A percentile compares a stretch with the other conserved stretches of the same genome.
phyloP scores from a whole-genome alignment of 1,140 invertebrate genomes.

The Cydia amplana region DNA sequence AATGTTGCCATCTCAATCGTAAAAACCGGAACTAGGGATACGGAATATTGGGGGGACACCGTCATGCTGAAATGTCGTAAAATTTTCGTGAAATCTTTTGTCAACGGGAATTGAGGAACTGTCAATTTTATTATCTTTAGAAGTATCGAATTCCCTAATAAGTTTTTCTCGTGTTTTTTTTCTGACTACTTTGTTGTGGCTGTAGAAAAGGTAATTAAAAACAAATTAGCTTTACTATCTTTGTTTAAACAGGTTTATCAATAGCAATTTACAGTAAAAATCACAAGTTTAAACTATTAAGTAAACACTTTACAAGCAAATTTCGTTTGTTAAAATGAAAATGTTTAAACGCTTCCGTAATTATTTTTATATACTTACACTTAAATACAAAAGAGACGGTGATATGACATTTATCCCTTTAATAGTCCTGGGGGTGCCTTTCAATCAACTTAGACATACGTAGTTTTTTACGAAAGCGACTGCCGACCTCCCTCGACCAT shows the following conservation, averaged over 20 bases:
- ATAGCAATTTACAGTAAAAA: not conserved
- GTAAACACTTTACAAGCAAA: not conserved
- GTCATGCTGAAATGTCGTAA: not conserved
- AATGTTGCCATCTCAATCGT: slow-evolving; percentile 20
- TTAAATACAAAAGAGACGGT: no score
- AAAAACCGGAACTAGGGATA: not conserved
- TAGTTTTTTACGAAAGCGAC: no score
- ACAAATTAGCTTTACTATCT: not conserved
- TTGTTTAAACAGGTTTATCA: not conserved
- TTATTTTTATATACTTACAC: not conserved
- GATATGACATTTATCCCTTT: no score
- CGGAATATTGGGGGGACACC: not conserved
- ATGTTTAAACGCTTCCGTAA: not conserved
- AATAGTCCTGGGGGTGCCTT: no score
- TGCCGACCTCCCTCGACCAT: no score
- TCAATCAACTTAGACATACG: not conserved
- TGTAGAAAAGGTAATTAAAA: no score
- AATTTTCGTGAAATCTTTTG: not conserved
- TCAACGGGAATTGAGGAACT: not conserved
- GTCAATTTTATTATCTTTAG: not conserved
- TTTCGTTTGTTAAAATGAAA: not conserved
- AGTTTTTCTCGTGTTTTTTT: no score
- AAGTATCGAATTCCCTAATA: not conserved
- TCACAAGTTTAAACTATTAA: not conserved
- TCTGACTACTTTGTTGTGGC: no score